Percentiles rank a stretch among this genome's conserved stretches.
Evolutionary conservation across 2,888 invertebrate species (phyloP).

Genomic region (Dione juno): DNA sequence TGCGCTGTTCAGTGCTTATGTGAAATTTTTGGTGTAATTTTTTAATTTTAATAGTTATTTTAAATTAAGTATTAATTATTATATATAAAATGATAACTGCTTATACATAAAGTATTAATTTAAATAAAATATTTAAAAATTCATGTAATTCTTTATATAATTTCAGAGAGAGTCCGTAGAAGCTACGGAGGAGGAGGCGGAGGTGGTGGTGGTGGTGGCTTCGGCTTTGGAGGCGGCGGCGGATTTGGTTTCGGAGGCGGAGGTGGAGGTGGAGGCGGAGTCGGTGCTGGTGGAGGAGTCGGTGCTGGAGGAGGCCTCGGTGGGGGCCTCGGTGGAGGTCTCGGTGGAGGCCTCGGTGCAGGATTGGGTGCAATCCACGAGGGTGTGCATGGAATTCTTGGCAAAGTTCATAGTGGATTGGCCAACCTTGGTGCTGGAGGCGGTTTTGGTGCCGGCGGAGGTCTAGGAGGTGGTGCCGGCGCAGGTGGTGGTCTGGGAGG

Average conservation of each 20-base stretch:
- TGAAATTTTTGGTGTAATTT: no score
- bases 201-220: conserved; percentile 52
- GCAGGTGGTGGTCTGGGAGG: conserved; percentile 55
- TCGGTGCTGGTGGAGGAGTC: conserved; percentile 38
- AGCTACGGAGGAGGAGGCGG: conserved; percentile 54
- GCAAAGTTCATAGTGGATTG: conserved; percentile 59
- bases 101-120: not conserved
- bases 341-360: conserved; percentile 48
- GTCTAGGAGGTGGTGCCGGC: conserved; percentile 44
- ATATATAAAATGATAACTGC: not conserved
- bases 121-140: not conserved
- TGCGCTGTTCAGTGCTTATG: no score
- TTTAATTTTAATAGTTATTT: no score
- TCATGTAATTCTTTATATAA: conserved; percentile 32
- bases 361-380: conserved; percentile 58
- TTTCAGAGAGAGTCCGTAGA: conserved; percentile 67
- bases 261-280: conserved; percentile 50
- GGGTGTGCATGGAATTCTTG: conserved; percentile 62
- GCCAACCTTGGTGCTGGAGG: conserved; percentile 39
- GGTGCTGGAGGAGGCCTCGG: conserved; percentile 50
- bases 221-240: conserved; percentile 53
- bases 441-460: conserved; percentile 44
- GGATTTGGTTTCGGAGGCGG: conserved; percentile 55
- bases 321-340: conserved; percentile 51
- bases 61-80: no score